A percentile compares a stretch with the other conserved stretches of the same genome.
Conservation (phyloP, 2,797 vertebrate species). For the Eulemur rubriventer region DNA sequence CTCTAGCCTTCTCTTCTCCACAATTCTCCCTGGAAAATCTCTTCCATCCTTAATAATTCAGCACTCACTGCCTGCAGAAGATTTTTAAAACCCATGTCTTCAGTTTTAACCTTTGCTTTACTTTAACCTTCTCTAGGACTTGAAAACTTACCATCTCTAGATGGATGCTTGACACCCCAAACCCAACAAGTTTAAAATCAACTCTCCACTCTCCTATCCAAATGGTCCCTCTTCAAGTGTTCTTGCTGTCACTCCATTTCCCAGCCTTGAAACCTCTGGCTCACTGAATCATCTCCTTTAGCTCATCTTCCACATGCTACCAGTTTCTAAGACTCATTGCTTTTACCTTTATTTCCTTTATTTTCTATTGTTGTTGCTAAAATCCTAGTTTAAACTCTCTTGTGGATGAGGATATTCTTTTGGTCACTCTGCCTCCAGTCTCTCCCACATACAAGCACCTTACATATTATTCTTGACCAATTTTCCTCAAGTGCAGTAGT, state of each 20-base stretch:
- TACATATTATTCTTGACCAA: background rate
- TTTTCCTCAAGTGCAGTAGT: background rate
- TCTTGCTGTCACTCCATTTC: background rate
- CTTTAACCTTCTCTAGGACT: background rate
- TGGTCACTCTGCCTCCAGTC: background rate
- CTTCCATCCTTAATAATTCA: background rate
- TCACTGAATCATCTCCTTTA: background rate
- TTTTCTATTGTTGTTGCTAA: background rate
- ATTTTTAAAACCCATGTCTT: background rate
- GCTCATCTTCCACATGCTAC: background rate
- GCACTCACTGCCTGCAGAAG: background rate
- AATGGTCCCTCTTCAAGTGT: background rate
- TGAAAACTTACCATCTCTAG: background rate
- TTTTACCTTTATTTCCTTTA: background rate
- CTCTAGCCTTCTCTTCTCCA: background rate
- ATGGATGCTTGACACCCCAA: background rate
- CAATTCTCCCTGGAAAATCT: background rate
- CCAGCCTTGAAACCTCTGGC: background rate
- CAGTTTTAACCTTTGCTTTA: background rate
- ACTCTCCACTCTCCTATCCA: background rate
- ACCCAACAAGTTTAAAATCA: background rate
- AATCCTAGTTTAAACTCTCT: background rate
- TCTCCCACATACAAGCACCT: background rate
- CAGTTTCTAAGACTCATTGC: background rate
- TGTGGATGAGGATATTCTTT: background rate